Evolutionary conservation across 2,888 invertebrate species (phyloP).

Genomic region (Leucoma salicis): DNA sequence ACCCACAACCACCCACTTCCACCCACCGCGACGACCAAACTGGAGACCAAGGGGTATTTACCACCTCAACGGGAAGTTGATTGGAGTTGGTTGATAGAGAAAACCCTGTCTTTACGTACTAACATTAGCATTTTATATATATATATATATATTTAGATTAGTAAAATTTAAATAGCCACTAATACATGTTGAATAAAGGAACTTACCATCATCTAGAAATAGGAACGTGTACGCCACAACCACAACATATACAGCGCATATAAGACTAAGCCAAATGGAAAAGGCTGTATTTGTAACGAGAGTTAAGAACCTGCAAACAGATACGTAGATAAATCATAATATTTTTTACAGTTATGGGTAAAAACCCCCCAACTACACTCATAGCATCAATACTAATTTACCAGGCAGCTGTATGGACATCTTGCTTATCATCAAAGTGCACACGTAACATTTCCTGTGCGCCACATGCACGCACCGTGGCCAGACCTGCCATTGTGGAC

Average conservation of each 20-base stretch:
- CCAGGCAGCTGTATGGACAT: conserved; percentile 85
- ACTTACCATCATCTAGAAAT: conserved; percentile 80
- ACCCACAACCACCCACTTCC: too few relatives aligned
- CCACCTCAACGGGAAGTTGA: too few relatives aligned
- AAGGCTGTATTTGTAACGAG: conserved; percentile 84
- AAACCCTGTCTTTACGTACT: too few relatives aligned
- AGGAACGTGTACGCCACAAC: conserved; percentile 85
- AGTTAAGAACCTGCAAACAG: conserved; percentile 79
- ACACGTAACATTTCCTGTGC: conserved; percentile 85
- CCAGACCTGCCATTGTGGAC: conserved; percentile 89
- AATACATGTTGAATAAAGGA: too few relatives aligned
- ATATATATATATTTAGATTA: too few relatives aligned
- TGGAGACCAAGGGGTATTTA: too few relatives aligned
- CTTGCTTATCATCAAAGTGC: conserved; percentile 86
- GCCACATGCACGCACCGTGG: conserved; percentile 88
- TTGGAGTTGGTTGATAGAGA: too few relatives aligned
- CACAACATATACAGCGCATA: conserved; percentile 83
- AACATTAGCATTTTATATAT: too few relatives aligned
- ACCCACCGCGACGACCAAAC: too few relatives aligned
- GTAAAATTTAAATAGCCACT: too few relatives aligned
- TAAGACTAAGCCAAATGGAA: conserved; percentile 84
- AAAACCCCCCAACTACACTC: too few relatives aligned
- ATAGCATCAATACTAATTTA: conserved; percentile 32
- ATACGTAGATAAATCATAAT: background rate
- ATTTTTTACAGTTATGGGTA: background rate